Base-by-base conservation (phyloP, 1,140 invertebrate genomes). In the Drosophila pectinifera region DNA sequence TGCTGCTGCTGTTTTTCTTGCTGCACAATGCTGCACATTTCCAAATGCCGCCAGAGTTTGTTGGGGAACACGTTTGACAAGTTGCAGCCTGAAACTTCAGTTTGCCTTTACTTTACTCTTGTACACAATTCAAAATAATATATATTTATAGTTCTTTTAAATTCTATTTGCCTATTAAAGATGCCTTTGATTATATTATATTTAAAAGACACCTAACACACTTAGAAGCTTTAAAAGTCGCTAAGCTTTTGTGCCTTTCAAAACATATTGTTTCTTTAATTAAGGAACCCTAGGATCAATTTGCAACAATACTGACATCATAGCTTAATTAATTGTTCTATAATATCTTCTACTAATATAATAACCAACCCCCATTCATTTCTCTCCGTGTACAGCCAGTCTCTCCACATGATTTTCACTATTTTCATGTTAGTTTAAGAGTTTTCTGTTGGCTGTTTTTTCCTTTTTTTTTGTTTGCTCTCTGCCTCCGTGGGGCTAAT, bases 371-470 rank as follows among this genome's bases (percentile, higher is more conserved):
- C 1, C n/a, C 4, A 22, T n/a, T 22, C 0, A 16, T 63, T 63
- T 62, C 14, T 59, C 14, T 1, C 36, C 31, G 54, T 63, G 59
- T n/a, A 14, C 13, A 46, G 24, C 67, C 49, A 70, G 68, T 70
- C 73, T 75, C 70, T 76, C 76, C 84, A 89, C 84, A 89, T 89
- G 84, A 89, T 89, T 89, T 89, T 89, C 84, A 89, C 84, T 89
- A 89, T 89, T 89, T 89, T 81, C 56, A 81, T 80, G 81, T 78
- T 80, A 65, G 76, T 53, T 80, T 76, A 77, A 73, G 75, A 61
- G 54, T 53, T 68, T 77, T 49, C 43, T 57, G 62, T 58, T 78
- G 65, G 59, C 4, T 28, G 31, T 42, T 42, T 77, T 58, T 73
- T 22, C 28, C 34, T 41, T 31, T 42, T 56, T 42, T 54, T 16